Conservation (phyloP, 2,888 invertebrate genomes). For the Empis stercorea region DNA sequence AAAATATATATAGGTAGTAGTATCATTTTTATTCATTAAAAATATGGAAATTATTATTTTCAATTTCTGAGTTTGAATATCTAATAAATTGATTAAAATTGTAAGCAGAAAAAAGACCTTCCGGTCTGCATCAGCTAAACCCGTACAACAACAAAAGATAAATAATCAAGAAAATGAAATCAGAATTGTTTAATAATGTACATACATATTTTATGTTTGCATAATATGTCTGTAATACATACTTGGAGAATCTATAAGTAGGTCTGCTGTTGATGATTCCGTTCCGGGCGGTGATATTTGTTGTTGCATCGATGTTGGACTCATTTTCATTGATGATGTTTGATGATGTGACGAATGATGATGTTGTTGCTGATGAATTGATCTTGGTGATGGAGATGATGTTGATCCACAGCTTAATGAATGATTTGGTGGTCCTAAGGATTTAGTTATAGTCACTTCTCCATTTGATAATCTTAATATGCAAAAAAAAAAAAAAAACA, state of each 20-base stretch:
- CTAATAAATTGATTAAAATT: no score
- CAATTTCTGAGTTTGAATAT: no score
- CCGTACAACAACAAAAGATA: no score
- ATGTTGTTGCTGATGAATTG: slow-evolving; percentile 11
- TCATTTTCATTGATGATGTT: slow-evolving; percentile 45
- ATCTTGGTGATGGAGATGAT: slow-evolving; percentile 22
- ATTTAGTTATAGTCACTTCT: slow-evolving; percentile 71
- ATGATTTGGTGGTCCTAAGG: slow-evolving; percentile 42
- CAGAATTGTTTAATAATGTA: slow-evolving; percentile 3
- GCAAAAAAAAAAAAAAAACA: no score
- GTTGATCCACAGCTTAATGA: slow-evolving; percentile 20
- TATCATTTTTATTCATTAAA: no score
- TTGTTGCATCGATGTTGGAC: slow-evolving; percentile 42
- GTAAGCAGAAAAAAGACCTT: no score
- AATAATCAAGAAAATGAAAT: no score
- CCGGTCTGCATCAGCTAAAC: no score
- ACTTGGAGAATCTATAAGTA: slow-evolving; percentile 76
- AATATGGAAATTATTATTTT: no score
- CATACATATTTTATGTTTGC: no score
- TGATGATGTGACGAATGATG: slow-evolving; percentile 35
- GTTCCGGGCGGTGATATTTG: slow-evolving; percentile 49
- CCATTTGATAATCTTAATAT: slow-evolving; percentile 68
- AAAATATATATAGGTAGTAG: no score
- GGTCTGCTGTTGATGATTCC: slow-evolving; percentile 47
- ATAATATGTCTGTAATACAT: no score